Conservation (phyloP, 1,140 invertebrate genomes). For the Oryctes rhinoceros region DNA sequence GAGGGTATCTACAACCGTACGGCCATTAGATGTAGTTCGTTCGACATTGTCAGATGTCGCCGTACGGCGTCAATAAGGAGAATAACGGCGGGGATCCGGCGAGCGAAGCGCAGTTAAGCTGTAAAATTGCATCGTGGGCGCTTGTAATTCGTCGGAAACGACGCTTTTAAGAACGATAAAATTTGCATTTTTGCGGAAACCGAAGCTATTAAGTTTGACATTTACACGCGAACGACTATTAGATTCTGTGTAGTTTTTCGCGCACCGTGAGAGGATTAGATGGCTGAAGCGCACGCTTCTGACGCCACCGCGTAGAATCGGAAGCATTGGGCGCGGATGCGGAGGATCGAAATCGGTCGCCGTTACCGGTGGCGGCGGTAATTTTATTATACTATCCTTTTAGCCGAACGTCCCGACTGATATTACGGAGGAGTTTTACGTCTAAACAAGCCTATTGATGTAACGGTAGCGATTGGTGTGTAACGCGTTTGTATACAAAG, state of each 20-base stretch:
- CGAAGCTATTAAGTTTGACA: conserved; percentile 23
- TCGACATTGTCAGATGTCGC: neutral
- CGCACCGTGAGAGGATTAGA: neutral
- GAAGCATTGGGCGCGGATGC: neutral
- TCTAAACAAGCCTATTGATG: neutral
- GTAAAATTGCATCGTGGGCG: conserved; percentile 16
- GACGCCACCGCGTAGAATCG: neutral
- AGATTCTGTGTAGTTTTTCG: conserved; percentile 16
- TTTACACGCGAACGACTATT: conserved; percentile 25
- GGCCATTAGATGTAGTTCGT: no score
- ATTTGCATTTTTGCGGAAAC: conserved; percentile 30
- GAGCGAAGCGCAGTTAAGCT: neutral
- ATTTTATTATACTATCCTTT: conserved; percentile 15
- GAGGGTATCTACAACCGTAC: no score
- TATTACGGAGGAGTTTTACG: neutral
- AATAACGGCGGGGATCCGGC: neutral
- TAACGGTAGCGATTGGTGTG: neutral
- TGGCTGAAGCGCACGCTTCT: neutral
- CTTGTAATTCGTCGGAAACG: conserved; percentile 5
- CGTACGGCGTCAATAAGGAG: neutral
- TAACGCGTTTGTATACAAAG: neutral
- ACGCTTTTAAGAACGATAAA: conserved; percentile 26
- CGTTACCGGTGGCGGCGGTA: neutral
- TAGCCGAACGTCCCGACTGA: neutral
- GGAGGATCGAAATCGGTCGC: neutral